Base-by-base conservation (phyloP, 2,113 vertebrate species). In the Hiodon alosoides region DNA sequence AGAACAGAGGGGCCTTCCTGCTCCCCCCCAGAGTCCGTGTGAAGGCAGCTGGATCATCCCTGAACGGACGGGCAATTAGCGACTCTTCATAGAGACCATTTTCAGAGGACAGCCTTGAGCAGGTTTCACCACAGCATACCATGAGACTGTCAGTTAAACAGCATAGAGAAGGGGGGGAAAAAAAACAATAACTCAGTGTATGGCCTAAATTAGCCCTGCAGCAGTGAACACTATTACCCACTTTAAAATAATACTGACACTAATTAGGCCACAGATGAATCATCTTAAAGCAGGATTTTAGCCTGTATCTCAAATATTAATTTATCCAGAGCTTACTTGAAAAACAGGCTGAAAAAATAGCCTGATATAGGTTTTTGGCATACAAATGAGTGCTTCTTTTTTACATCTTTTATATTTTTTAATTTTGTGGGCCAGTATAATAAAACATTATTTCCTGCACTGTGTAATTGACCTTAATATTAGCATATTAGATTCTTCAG, bases 51-150 rank as follows among this genome's bases (percentile, higher is more conserved):
- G 87, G 87, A 90, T 90, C 84, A 87, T 86, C 83, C 84, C 84
- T 90, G 89, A 90, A 89, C 79, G 88, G 84, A 78, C 79, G 64
- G 77, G 86, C 89, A 90, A 91, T 91, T 90, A 91, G 86, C 85
- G 79, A 79, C 81, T 87, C 86, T 86, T 88, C 87, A 88, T 79
- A 83, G 79, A 84, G 83, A 77, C 82, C 88, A 86, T 89, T 88
- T 89, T 74, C 81, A 79, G 71, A 77, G 79, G 83, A 81, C 81
- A 78, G 78, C 86, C 82, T 83, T 79, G 79, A 87, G 88, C 87
- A 89, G 86, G 83, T 83, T 88, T 81, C 16, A 83, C 76, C 77
- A 79, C 81, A 76, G 79, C 80, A 85, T 90, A 87, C 85, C 87
- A 86, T 85, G 76, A 84, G 85, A 81, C 85, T 90, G 89, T 90